A percentile compares a stretch with the other conserved stretches of the same genome.
Conservation (phyloP, 2,113 vertebrate genomes). For the Hypocryptadius cinnamomeus region DNA sequence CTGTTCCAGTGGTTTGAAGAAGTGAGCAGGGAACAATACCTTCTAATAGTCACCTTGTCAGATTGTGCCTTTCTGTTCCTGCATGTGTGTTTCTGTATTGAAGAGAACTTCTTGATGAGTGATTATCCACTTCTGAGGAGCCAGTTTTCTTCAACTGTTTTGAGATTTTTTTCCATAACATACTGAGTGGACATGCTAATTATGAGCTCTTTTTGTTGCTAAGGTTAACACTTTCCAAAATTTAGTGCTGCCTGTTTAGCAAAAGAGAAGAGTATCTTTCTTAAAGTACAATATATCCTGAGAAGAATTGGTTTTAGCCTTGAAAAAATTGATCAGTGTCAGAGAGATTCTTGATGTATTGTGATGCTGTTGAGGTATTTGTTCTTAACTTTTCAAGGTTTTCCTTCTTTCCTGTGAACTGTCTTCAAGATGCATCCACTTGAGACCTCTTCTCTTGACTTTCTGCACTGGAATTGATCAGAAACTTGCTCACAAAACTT, state of each 20-base stretch:
- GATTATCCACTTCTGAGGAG: neutral
- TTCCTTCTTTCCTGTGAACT: neutral
- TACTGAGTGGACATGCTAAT: neutral
- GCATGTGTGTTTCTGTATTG: neutral
- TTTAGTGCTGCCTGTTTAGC: neutral
- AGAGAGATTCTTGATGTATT: neutral
- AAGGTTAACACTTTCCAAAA: neutral
- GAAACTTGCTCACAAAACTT: neutral
- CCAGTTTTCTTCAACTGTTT: neutral
- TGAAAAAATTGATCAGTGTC: neutral
- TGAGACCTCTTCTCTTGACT: neutral
- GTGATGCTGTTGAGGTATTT: neutral
- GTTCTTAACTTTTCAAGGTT: neutral
- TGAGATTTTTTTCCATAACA: neutral
- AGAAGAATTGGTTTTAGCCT: neutral
- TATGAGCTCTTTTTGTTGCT: neutral
- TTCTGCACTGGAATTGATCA: neutral
- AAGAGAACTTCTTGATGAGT: neutral
- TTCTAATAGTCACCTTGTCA: neutral
- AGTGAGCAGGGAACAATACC: neutral
- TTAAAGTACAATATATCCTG: neutral
- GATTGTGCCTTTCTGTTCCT: neutral
- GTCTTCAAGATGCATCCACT: neutral
- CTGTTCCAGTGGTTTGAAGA: neutral
- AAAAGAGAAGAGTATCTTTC: neutral